phyloP scores from a whole-genome alignment of 2,113 vertebrate species.

The Mugil cephalus region DNA sequence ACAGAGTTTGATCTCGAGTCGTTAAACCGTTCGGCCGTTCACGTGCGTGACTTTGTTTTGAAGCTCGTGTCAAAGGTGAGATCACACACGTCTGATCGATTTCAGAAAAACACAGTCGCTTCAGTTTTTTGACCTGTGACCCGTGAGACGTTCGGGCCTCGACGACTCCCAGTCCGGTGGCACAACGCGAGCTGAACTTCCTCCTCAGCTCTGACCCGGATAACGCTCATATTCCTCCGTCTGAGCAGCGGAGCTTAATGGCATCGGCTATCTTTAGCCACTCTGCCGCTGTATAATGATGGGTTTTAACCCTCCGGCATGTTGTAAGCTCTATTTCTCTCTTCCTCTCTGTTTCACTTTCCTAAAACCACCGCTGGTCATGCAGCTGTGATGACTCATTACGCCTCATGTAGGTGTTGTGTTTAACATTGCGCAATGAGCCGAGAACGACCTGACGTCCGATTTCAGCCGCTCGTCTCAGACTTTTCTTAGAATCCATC shows the following conservation, averaged over 20 bases:
- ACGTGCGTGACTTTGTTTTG: too few species aligned
- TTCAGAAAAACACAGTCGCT: not conserved
- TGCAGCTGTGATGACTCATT: constrained; percentile 54
- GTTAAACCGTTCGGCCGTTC: too few species aligned
- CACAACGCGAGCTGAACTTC: not conserved
- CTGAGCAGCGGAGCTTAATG: constrained; percentile 55
- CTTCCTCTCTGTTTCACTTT: not conserved
- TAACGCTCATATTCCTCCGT: constrained; percentile 42
- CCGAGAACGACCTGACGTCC: too few species aligned
- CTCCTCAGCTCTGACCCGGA: constrained; percentile 59
- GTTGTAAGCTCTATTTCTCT: not conserved
- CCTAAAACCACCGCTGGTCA: constrained; percentile 18
- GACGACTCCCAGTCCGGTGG: not conserved
- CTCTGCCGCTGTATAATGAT: constrained; percentile 56
- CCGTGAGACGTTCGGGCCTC: not conserved
- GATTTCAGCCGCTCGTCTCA: too few species aligned
- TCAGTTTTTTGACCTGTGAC: constrained; percentile 4
- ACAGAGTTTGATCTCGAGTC: too few species aligned
- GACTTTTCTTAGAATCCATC: too few species aligned
- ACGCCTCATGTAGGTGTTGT: not conserved
- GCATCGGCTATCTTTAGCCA: constrained; percentile 64
- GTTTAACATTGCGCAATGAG: too few species aligned
- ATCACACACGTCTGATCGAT: too few species aligned
- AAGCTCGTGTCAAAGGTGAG: too few species aligned
- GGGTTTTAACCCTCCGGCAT: constrained; percentile 53